A percentile compares a stretch with the other conserved stretches of the same genome.
phyloP scores from a whole-genome alignment of 2,797 vertebrate genomes.

The Typhlichthys eigenmanni region DNA sequence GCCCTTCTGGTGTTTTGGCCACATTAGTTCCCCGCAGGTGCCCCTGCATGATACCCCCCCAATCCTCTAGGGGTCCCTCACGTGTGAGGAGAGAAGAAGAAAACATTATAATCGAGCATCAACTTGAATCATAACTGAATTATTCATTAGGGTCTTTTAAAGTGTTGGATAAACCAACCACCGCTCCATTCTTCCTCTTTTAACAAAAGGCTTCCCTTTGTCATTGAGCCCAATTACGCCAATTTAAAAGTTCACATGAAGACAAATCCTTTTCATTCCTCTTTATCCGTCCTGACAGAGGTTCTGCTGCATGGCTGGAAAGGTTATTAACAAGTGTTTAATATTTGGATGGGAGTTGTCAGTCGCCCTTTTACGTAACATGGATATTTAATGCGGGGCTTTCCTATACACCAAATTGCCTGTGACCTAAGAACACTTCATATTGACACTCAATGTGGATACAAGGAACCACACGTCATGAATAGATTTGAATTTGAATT shows the following conservation, averaged over 20 bases:
- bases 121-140: constrained; percentile 92
- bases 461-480: constrained; percentile 50
- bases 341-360: constrained; percentile 84
- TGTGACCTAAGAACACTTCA: constrained; percentile 44
- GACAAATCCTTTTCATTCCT: constrained; percentile 74
- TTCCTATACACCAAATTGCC: constrained; percentile 32
- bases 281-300: constrained; percentile 73
- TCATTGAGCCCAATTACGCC: constrained; percentile 68
- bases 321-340: constrained; percentile 87
- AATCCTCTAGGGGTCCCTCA: constrained; percentile 78
- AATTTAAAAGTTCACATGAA: constrained; percentile 76
- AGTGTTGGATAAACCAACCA: constrained; percentile 83
- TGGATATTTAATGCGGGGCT: constrained; percentile 32
- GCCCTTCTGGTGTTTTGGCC: constrained; percentile 84
- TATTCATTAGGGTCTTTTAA: constrained; percentile 89
- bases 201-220: constrained; percentile 82
- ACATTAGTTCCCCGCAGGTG: constrained; percentile 83
- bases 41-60: constrained; percentile 75
- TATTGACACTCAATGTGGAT: constrained; percentile 49
- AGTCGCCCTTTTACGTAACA: constrained; percentile 54
- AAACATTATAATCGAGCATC: constrained; percentile 83
- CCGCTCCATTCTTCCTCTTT: constrained; percentile 45
- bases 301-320: constrained; percentile 69
- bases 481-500: constrained; percentile 54
- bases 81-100: constrained; percentile 77